Evolutionary conservation across 2,797 vertebrate genomes (phyloP), one percentile per base, ranked within the genome.

Genomic region (Paedocypris micromegethes): DNA sequence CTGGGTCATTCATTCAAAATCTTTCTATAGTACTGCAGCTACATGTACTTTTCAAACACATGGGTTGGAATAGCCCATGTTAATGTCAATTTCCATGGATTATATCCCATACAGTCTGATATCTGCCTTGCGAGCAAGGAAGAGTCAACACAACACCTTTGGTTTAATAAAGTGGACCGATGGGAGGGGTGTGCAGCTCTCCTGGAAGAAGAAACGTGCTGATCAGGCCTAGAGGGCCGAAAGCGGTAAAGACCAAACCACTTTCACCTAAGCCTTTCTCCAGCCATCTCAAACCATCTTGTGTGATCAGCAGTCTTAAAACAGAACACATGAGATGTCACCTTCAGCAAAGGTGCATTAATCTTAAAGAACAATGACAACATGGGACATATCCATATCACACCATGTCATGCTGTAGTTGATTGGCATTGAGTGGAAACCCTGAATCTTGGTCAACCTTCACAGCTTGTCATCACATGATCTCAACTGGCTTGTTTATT

Each of bases 131-230:
- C 64, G 66, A 80, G 69, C 74, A 75, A 77, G 76, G 68, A 74
- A 75, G 73, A 75, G 75, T 75, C 72, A 68, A 69, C 74, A 74
- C 73, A 66, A 77, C 76, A 76, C 76, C 78, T 72, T 76, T 47
- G 68, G 75, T 73, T 76, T 78, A 71, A 72, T 70, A 78, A 80
- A 72, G 76, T 68, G 72, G 74, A 77, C 70, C 64, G 67, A 80
- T 80, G 78, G 78, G 78, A 80, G 78, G 78, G 76, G 78, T 54
- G 60, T 80, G 78, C 78, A 78, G 78, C 68, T 78, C 74, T 78
- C 72, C 70, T 74, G 73, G 69, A 79, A 69, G 76, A 75, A 75
- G 73, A 74, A 75, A 73, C 72, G 75, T 64, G 73, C 74, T 70
- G 77, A 73, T 78, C 79, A 78, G 71, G 73, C 72, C 73, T 75